A percentile compares a stretch with the other conserved stretches of the same genome.
phyloP scores from a whole-genome alignment of 2,797 vertebrate genomes.

The Pygocentrus nattereri region DNA sequence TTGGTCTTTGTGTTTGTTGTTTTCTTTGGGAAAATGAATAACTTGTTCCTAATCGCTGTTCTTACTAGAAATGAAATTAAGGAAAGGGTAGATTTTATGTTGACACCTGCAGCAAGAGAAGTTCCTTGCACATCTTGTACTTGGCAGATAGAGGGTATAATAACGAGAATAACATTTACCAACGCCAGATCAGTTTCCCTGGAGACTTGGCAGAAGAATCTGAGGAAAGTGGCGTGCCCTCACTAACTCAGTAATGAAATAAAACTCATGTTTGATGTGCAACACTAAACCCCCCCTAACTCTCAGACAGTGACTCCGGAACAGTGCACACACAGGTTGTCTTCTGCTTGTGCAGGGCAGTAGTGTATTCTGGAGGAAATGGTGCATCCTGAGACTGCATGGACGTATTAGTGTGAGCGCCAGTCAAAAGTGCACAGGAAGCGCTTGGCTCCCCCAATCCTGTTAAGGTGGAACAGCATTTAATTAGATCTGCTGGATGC shows the following conservation, averaged over 20 bases:
- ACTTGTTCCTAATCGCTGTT: too few relatives aligned
- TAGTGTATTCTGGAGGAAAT: slow-evolving; percentile 69
- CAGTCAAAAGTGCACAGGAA: slow-evolving; percentile 74
- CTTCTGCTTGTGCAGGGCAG: slow-evolving; percentile 68
- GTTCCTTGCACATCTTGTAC: too few relatives aligned
- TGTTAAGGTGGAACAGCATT: slow-evolving; percentile 84
- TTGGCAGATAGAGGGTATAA: too few relatives aligned
- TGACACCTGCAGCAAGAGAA: too few relatives aligned
- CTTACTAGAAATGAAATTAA: too few relatives aligned
- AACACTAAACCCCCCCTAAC: neutral
- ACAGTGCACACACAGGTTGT: slow-evolving; percentile 69
- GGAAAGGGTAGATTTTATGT: too few relatives aligned
- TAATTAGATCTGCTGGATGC: slow-evolving; percentile 77
- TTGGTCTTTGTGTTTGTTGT: too few relatives aligned
- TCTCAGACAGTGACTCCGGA: slow-evolving; percentile 27
- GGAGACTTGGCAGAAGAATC: too few relatives aligned
- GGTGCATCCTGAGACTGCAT: slow-evolving; percentile 69
- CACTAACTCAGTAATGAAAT: slow-evolving; percentile 21
- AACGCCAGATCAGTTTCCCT: too few relatives aligned
- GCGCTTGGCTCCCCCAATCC: slow-evolving; percentile 76
- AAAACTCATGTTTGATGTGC: slow-evolving; percentile 58
- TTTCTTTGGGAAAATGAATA: too few relatives aligned
- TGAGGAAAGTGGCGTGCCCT: neutral
- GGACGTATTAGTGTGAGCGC: slow-evolving; percentile 74
- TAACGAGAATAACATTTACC: too few relatives aligned